phyloP scores from a whole-genome alignment of 2,888 invertebrate genomes.

The Leucophora obtusa region DNA sequence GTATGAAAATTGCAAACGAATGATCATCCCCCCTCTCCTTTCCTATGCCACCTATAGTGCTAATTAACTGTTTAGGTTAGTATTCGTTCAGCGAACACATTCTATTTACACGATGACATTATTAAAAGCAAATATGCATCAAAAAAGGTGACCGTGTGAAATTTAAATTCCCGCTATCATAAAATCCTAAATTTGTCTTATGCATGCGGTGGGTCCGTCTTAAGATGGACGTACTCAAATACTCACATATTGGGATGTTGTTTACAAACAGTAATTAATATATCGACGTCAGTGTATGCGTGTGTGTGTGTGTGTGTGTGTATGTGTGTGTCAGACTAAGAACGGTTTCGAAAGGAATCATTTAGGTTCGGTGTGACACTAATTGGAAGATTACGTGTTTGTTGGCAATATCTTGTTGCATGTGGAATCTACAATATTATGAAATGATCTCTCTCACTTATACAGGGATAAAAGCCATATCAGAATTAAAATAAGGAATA shows the following conservation, averaged over 20 bases:
- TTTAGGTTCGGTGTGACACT: conserved; percentile 53
- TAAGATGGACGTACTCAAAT: not conserved
- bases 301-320: not conserved
- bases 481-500: conserved; percentile 2
- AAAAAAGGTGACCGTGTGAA: conserved; percentile 59
- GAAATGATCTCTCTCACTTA: conserved; percentile 27
- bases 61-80: conserved; percentile 32
- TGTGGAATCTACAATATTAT: conserved; percentile 51
- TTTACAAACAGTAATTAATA: conserved; percentile 18
- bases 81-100: conserved; percentile 11
- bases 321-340: conserved; percentile 2
- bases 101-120: conserved; percentile 59
- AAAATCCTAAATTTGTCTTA: not conserved
- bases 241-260: not conserved
- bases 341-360: conserved; percentile 33
- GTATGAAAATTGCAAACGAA: not conserved
- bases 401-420: conserved; percentile 59
- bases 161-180: conserved; percentile 25
- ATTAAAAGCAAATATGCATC: conserved; percentile 33
- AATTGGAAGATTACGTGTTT: conserved; percentile 67
- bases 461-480: conserved; percentile 1
- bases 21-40: not conserved
- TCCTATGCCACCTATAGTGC: conserved; percentile 8
- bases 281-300: not conserved
- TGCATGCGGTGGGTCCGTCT: conserved; percentile 56